Conservation (phyloP, 2,113 vertebrate species). For the Hippocampus comes region DNA sequence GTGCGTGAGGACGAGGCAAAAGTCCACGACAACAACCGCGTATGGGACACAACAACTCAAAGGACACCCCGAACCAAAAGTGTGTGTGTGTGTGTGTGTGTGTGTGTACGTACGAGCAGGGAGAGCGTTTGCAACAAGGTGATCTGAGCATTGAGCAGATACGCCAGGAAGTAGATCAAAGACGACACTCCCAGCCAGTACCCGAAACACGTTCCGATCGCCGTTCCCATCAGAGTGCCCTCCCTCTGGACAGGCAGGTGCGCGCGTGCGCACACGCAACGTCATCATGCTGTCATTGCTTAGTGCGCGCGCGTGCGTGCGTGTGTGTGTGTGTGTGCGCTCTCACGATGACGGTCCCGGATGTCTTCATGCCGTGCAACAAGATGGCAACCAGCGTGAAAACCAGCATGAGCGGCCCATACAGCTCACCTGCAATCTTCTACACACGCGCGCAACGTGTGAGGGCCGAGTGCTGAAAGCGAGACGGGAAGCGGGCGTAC, state of each 20-base stretch:
- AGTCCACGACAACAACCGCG: too few relatives aligned
- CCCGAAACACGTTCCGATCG: conserved; percentile 96
- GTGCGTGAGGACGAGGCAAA: too few relatives aligned
- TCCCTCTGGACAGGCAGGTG: conserved; percentile 77
- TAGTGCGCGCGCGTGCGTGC: neutral
- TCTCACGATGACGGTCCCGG: conserved; percentile 91
- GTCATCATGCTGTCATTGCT: neutral
- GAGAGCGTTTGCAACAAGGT: conserved; percentile 98
- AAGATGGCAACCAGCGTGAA: conserved; percentile 96
- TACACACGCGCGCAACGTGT: conserved; percentile 37
- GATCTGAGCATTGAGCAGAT: conserved; percentile 94
- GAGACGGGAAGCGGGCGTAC: conserved; percentile 54
- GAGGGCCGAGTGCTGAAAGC: neutral
- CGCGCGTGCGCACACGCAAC: neutral
- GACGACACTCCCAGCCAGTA: conserved; percentile 96
- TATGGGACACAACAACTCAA: too few relatives aligned
- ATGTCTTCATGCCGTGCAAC: conserved; percentile 97
- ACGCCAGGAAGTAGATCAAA: conserved; percentile 93
- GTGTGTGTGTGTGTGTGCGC: neutral
- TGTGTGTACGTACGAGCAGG: conserved; percentile 68
- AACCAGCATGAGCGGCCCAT: conserved; percentile 96
- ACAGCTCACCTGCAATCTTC: conserved; percentile 96
- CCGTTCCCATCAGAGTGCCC: conserved; percentile 98
- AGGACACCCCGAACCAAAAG: neutral
- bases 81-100: neutral